Evolutionary conservation across 2,888 invertebrate species (phyloP), one percentile per base, ranked within the genome.

Genomic region (Andrena praecox): DNA sequence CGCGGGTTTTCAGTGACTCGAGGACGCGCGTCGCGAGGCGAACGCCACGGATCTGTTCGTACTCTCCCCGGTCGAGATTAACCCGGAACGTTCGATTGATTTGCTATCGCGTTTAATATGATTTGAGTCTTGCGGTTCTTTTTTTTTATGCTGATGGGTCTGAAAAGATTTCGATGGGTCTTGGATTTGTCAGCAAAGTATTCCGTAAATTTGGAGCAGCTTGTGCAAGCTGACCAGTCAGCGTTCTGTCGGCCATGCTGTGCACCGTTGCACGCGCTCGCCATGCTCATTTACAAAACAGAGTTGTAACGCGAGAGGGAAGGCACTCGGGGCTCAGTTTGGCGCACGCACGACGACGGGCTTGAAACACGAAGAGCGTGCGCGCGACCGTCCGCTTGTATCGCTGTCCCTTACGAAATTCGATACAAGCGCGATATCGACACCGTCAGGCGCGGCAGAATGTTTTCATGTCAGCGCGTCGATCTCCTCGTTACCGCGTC

Each of bases 391-490:
- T 8, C 1, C 8, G 66, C 42, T 71, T 82, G 76, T 80, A 86
- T 78, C 77, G 66, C 79, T 73, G 72, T 80, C 84, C 71, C 70
- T 71, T 74, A 62, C 72, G 87, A 86, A 80, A 88, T 77, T 71
- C 74, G 88, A 88, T 88, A 88, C 85, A 76, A 66, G 70, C 74
- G 29, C 48, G 87, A 88, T 76, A 88, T 83, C 85, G 87, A 88
- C 88, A 88, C 73, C 68, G 75, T 63, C 74, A 72, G 60, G 56
- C 74, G 63, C 66, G 66, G 56, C 50, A 77, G 67, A 71, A 76
- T 82, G 85, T 85, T 88, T 86, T 85, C 83, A 77, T 81, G 78
- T 66, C n/a, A 62, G 71, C 60, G 59, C 66, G 56, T 50, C 70
- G 62, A 69, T 80, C 78, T 71, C 59, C 70, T 82, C 77, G 85